Evolutionary conservation across 2,113 vertebrate species (phyloP).

Genomic region (Deroptyus accipitrinus): DNA sequence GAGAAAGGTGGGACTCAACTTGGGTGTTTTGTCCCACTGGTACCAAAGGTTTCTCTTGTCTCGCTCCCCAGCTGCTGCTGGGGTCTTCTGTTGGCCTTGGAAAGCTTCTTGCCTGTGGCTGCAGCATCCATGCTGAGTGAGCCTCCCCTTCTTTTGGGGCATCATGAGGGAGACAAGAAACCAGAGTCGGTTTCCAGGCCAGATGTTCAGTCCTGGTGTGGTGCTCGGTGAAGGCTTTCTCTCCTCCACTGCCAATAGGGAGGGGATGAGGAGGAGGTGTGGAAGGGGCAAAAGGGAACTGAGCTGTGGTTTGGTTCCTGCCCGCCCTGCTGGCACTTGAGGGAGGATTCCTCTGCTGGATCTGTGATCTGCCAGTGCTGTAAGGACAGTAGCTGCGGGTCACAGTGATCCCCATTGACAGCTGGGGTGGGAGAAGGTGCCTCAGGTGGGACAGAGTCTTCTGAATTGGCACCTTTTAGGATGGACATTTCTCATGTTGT

Average conservation of each 20-base stretch:
- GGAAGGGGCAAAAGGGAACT: neutral
- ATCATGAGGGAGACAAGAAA: neutral
- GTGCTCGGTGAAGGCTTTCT: rapidly evolving
- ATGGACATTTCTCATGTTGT: rapidly evolving
- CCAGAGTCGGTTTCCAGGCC: neutral
- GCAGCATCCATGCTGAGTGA: neutral
- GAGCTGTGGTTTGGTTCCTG: neutral
- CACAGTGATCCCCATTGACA: neutral
- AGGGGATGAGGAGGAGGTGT: neutral
- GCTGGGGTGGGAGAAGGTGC: neutral
- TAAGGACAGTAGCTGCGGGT: neutral
- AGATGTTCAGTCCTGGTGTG: neutral
- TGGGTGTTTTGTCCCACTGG: too few relatives aligned
- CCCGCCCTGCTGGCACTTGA: neutral
- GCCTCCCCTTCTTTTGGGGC: neutral
- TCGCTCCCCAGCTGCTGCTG: neutral
- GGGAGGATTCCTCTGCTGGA: neutral
- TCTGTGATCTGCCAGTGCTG: rapidly evolving
- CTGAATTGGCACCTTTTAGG: rapidly evolving
- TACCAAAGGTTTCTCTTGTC: neutral
- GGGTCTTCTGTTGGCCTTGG: neutral
- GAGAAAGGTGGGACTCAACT: neutral
- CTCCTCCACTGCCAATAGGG: rapidly evolving
- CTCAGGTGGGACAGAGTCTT: neutral
- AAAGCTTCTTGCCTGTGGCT: neutral